Conservation (phyloP, 2,888 invertebrate species). For the Coenonympha arcania region DNA sequence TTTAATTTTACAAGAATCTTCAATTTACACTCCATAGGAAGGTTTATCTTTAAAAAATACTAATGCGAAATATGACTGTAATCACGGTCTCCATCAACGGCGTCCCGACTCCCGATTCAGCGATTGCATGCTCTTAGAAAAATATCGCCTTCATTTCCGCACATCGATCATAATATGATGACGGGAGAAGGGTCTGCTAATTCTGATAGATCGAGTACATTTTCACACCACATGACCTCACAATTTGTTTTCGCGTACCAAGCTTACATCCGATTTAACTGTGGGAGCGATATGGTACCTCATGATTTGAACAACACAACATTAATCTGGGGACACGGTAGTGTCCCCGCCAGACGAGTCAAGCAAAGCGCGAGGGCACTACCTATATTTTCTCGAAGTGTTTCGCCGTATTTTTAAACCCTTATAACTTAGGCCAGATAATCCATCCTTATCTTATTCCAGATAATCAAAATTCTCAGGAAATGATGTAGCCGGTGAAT, state of each 20-base stretch:
- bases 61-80: constrained; percentile 1
- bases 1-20: no score
- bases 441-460: no score
- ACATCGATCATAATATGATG: constrained; percentile 65
- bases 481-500: no score
- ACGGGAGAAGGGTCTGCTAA: constrained; percentile 65
- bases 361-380: no score
- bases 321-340: no score
- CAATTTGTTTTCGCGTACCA: not conserved
- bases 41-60: not conserved
- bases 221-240: constrained; percentile 43
- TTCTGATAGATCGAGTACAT: constrained; percentile 68
- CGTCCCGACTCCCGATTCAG: constrained; percentile 37
- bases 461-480: no score
- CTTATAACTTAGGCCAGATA: no score
- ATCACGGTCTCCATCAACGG: constrained; percentile 23
- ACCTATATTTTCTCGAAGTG: no score
- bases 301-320: no score
- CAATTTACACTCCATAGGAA: not conserved
- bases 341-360: no score
- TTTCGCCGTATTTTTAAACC: no score
- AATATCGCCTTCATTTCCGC: constrained; percentile 71
- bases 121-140: constrained; percentile 61
- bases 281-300: no score
- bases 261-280: not conserved